phyloP scores from a whole-genome alignment of 30 jellyfish, hydroid and myxozoan species.

The Sanderia malayensis region DNA sequence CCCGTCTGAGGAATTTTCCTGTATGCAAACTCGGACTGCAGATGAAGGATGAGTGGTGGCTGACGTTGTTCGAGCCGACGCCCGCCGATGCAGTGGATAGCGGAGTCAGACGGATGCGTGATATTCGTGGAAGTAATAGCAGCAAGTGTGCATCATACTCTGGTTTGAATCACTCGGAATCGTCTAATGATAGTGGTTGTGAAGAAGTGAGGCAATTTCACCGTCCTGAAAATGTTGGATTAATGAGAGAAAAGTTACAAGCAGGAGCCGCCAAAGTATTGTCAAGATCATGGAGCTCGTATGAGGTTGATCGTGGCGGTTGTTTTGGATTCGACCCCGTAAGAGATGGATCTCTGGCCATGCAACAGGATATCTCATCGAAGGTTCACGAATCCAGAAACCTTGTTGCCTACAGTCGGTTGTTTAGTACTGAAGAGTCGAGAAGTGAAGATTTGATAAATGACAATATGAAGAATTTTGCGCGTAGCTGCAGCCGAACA shows the following conservation, averaged over 20 bases:
- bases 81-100: too few species aligned
- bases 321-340: constrained; percentile 4
- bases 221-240: constrained; percentile 25
- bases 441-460: not conserved
- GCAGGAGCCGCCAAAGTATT: constrained; percentile 47
- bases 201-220: not conserved
- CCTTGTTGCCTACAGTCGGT: constrained; percentile 5
- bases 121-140: too few species aligned
- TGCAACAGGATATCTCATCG: constrained; percentile 35
- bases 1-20: constrained; percentile 46
- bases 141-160: not conserved
- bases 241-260: constrained; percentile 47
- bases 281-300: constrained; percentile 51
- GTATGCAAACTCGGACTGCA: constrained; percentile 80
- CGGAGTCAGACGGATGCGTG: too few species aligned
- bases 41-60: constrained; percentile 95
- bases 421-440: constrained; percentile 7
- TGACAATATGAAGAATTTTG: not conserved
- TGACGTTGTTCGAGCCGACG: constrained; percentile 73
- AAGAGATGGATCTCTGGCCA: constrained; percentile 19
- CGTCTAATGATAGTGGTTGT: not conserved
- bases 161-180: not conserved
- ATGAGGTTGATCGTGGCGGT: not conserved
- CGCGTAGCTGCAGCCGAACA: not conserved
- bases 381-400: constrained; percentile 4